A percentile compares a stretch with the other conserved stretches of the same genome.
These are phyloP conservation scores for Reticulitermes speratus DNA, from an alignment of 1,140 invertebrate genomes.

Conservation along the genomic window DNA sequence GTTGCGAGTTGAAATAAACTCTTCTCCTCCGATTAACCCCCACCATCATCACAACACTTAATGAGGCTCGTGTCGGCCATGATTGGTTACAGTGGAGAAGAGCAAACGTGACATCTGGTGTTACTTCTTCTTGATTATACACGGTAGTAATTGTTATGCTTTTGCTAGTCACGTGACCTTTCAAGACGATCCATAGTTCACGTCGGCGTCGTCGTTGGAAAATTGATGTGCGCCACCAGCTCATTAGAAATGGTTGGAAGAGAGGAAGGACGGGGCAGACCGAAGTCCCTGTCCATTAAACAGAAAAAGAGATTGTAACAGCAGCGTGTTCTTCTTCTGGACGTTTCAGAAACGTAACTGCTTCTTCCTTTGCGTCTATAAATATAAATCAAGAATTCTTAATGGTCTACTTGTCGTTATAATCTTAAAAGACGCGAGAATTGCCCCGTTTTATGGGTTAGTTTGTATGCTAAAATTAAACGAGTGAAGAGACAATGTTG, in stretches of 20 bases:
- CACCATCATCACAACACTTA: background rate
- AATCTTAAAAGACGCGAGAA: background rate
- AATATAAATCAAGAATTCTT: background rate
- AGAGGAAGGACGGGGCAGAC: background rate
- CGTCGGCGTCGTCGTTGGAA: background rate
- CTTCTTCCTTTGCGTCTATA: background rate
- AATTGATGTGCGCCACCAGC: background rate
- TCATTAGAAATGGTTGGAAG: conserved; percentile 4
- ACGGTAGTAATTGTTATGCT: background rate
- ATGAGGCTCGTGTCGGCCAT: background rate
- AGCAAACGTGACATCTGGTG: conserved; percentile 17
- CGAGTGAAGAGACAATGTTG: background rate
- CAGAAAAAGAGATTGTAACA: background rate
- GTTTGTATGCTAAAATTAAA: background rate
- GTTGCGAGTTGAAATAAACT: background rate
- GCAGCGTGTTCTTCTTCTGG: background rate
- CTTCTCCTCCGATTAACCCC: background rate
- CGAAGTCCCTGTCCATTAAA: background rate
- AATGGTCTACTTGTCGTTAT: background rate
- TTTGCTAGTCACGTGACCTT: background rate
- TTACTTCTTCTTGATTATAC: background rate
- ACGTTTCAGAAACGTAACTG: background rate
- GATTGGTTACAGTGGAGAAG: background rate
- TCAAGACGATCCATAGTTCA: background rate
- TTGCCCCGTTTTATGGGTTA: background rate